phyloP scores from a whole-genome alignment of 2,888 invertebrate species.

The Spilarctia lutea region DNA sequence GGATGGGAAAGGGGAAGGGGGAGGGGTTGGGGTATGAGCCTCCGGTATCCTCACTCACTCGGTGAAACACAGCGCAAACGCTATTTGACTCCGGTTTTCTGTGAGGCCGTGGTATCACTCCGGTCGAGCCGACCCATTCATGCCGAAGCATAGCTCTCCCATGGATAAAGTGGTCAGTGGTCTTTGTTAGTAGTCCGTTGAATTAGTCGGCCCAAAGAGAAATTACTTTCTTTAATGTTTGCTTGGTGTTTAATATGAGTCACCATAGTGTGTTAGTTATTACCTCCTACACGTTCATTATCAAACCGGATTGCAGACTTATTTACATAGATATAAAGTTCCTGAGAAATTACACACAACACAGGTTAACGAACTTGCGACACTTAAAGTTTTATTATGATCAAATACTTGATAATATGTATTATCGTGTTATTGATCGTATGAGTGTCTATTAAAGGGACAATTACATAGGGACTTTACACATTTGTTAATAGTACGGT shows the following conservation, averaged over 20 bases:
- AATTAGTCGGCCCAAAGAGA: not conserved
- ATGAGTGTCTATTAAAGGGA: not conserved
- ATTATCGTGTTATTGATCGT: not conserved
- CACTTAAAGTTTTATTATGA: not conserved
- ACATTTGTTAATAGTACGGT: not conserved
- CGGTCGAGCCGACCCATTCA: too few relatives aligned
- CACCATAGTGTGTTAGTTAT: not conserved
- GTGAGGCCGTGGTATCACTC: too few relatives aligned
- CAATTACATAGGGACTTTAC: not conserved
- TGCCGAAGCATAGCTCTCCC: too few relatives aligned
- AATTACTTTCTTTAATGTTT: not conserved
- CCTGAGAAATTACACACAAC: not conserved
- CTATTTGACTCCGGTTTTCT: too few relatives aligned
- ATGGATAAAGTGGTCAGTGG: too few relatives aligned
- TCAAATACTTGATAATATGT: not conserved
- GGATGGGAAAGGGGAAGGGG: too few relatives aligned
- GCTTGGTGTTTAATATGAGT: not conserved
- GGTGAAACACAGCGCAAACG: too few relatives aligned
- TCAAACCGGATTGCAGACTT: not conserved
- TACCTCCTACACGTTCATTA: not conserved
- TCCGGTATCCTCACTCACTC: too few relatives aligned
- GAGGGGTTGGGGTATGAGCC: too few relatives aligned
- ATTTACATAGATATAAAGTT: not conserved
- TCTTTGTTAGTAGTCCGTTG: too few relatives aligned
- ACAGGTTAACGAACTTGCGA: not conserved